Evolutionary conservation across 2,888 invertebrate genomes (phyloP).

Genomic region (Flexamia atlantica): DNA sequence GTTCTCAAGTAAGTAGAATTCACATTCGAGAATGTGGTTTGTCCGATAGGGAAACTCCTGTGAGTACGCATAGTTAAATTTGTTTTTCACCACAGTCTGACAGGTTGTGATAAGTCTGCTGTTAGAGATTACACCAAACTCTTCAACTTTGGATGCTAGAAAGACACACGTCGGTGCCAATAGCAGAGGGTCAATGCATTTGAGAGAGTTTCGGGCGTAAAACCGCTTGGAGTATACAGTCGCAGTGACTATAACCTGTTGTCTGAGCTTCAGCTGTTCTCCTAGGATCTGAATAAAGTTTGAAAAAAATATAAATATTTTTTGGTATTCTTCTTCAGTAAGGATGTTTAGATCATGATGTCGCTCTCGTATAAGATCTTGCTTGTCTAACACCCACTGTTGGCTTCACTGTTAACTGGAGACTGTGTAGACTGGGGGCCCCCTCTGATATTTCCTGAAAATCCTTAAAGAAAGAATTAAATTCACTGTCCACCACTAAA

Average conservation of each 20-base stretch:
- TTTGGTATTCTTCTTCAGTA: conserved; percentile 98
- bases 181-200: conserved; percentile 97
- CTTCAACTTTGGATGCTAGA: conserved; percentile 99
- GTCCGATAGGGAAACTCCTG: conserved; percentile 96
- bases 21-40: conserved; percentile 97
- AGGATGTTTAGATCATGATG: conserved; percentile 93
- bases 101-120: conserved; percentile 96
- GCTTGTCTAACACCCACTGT: conserved; percentile 98
- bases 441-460: too few species aligned
- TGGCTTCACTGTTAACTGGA: too few species aligned
- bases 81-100: conserved; percentile 93
- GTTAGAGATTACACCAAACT: conserved; percentile 99
- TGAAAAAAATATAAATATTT: conserved; percentile 98
- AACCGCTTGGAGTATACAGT: conserved; percentile 99
- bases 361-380: conserved; percentile 95
- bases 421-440: too few species aligned
- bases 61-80: conserved; percentile 96
- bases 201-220: conserved; percentile 96
- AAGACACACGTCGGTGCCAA: conserved; percentile 98
- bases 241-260: conserved; percentile 99
- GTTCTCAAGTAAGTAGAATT: conserved; percentile 98
- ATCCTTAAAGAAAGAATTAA: too few species aligned
- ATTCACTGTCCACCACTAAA: too few species aligned
- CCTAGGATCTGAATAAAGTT: conserved; percentile 95
- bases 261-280: conserved; percentile 95